phyloP scores from a whole-genome alignment of 2,113 vertebrate genomes.

The Leucosticte australis region DNA sequence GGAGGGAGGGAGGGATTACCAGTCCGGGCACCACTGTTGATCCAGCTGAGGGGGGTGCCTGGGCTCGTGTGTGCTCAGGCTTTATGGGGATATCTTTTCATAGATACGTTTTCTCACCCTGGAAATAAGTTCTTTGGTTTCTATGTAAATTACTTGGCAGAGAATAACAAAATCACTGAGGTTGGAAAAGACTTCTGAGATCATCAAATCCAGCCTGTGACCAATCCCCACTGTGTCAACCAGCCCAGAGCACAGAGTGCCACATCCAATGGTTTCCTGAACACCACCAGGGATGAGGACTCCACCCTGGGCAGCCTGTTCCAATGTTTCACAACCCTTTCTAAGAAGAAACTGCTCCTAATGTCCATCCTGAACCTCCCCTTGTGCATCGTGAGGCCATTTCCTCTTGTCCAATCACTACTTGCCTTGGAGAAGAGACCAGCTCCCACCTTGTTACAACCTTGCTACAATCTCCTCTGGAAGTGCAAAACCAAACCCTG shows the following conservation, averaged over 20 bases:
- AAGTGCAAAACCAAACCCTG: not conserved
- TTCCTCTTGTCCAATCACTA: not conserved
- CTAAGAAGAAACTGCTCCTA: not conserved
- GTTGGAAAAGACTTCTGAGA: not conserved
- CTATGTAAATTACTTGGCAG: not conserved
- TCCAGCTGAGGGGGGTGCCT: not conserved
- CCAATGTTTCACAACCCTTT: not conserved
- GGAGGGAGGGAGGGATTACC: too few species aligned
- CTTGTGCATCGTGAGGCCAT: not conserved
- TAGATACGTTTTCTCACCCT: not conserved
- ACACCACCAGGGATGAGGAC: not conserved
- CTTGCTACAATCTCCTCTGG: not conserved
- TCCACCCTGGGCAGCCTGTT: not conserved
- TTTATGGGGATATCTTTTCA: not conserved
- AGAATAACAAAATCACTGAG: not conserved
- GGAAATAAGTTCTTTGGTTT: not conserved
- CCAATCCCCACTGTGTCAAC: not conserved
- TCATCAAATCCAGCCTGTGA: not conserved
- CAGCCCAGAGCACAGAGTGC: not conserved
- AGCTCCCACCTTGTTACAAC: not conserved
- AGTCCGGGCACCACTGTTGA: not conserved
- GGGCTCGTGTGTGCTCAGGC: too few species aligned
- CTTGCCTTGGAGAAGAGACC: not conserved
- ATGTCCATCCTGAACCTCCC: not conserved
- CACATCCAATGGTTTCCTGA: too few species aligned